Base-by-base conservation (phyloP, 2,888 invertebrate genomes). In the Anthophora plumipes region DNA sequence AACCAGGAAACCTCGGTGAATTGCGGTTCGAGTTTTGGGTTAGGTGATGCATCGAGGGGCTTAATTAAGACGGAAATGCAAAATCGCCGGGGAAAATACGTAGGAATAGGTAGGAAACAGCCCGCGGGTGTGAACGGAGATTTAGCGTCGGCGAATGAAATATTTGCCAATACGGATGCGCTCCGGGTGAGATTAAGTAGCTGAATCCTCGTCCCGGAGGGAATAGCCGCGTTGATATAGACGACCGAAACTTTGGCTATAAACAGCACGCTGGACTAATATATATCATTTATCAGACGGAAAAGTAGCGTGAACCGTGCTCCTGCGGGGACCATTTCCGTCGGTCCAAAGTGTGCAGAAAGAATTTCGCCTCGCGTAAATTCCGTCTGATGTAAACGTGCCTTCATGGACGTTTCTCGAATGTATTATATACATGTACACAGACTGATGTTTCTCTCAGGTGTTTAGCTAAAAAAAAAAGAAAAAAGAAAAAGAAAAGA, bases 171-270 rank as follows among this genome's bases (percentile, higher is more conserved):
- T 82, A 74, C 69, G 72, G 64, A 72, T 52, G 50, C 17, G 78
- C 70, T 48, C n/a, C 48, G 43, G 77, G 46, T 11, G 80, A 82
- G 82, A 82, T 80, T 82, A 82, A 82, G 80, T 71, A 80, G 67
- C 70, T 63, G 77, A 76, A 82, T 77, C 70, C 31, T 25, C 59
- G 63, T 77, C 70, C 80, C 82, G 8, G 7, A 17, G 80, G 82
- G 80, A 71, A 61, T 20, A 59, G 70, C 71, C 39, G 59, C 63
- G 80, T 80, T 80, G 77, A 80, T 82, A 82, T 70, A 64, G 80
- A 77, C 73, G 60, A 73, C 69, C 73, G 43, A 77, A 82, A 82
- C 77, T 82, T 82, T 74, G 59, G 67, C 82, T 70, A 82, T 80
- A 82, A 82, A 82, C 82, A 55, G 67, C 63, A 22, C 74, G 54